A percentile compares a stretch with the other conserved stretches of the same genome.
Conservation (phyloP, 1,140 invertebrate genomes). For the Lerema accius region DNA sequence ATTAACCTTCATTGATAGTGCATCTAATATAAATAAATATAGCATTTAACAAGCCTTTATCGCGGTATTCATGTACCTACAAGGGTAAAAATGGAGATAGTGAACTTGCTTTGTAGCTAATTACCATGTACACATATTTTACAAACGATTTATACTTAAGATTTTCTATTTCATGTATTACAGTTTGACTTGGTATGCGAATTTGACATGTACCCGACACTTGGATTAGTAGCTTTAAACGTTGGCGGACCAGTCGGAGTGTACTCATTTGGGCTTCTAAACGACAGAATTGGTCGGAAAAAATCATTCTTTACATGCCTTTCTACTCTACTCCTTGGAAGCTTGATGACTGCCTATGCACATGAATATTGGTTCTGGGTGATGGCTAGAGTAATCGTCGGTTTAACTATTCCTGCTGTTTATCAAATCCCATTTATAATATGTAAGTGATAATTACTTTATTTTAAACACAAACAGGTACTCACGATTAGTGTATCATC, state of each 20-base stretch:
- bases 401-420: slow-evolving; percentile 94
- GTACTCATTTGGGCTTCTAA: slow-evolving; percentile 91
- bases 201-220: slow-evolving; percentile 91
- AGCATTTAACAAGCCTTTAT: too few species aligned
- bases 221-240: slow-evolving; percentile 92
- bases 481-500: too few species aligned
- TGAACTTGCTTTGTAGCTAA: too few species aligned
- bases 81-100: too few species aligned
- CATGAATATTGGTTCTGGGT: slow-evolving; percentile 93
- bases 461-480: too few species aligned
- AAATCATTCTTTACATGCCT: slow-evolving; percentile 93
- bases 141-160: too few species aligned
- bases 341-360: slow-evolving; percentile 89
- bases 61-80: too few species aligned
- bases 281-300: slow-evolving; percentile 92
- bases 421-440: slow-evolving; percentile 98
- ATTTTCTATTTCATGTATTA: slow-evolving; percentile 40
- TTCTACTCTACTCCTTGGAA: slow-evolving; percentile 89
- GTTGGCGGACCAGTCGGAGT: slow-evolving; percentile 93
- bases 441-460: slow-evolving; percentile 86
- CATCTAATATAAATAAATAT: too few species aligned
- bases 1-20: too few species aligned
- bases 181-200: slow-evolving; percentile 95
- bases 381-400: slow-evolving; percentile 89
- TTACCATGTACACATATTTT: slow-evolving; percentile 1